Conservation (phyloP, 92 coral and sea anemone species). For the Palythoa grandis region DNA sequence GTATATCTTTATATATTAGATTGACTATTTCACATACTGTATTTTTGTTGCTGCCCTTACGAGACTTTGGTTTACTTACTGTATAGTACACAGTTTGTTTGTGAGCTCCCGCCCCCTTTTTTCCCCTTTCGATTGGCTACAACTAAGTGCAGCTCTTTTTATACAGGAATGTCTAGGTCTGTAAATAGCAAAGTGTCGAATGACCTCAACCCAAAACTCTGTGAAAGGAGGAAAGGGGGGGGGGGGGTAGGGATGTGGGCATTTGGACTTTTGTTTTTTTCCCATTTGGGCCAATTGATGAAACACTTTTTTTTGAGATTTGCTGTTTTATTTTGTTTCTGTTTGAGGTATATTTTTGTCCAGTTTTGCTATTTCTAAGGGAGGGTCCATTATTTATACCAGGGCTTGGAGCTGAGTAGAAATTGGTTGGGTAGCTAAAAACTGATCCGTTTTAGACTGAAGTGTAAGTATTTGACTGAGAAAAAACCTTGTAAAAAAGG, state of each 20-base stretch:
- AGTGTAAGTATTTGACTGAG: not conserved
- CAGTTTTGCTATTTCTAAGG: not conserved
- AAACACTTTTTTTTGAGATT: not conserved
- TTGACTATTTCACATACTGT: not conserved
- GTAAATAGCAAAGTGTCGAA: not conserved
- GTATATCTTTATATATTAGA: not conserved
- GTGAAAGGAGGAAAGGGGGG: not conserved
- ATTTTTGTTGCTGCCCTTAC: not conserved
- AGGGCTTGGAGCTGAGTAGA: not conserved
- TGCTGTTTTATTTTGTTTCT: not conserved
- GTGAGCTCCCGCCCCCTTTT: not conserved
- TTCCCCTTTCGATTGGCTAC: not conserved
- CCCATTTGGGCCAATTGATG: not conserved
- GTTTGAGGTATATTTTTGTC: not conserved
- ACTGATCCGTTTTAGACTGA: not conserved
- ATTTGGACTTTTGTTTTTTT: not conserved
- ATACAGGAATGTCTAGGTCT: not conserved
- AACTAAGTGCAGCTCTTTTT: not conserved
- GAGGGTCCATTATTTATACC: not conserved
- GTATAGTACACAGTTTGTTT: not conserved
- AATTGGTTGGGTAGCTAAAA: not conserved
- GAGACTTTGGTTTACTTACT: not conserved
- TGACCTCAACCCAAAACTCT: not conserved
- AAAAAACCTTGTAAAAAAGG: not conserved
- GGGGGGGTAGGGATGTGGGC: not conserved